Evolutionary conservation across 2,888 invertebrate genomes (phyloP).

Genomic region (Siphlonurus alternatus): DNA sequence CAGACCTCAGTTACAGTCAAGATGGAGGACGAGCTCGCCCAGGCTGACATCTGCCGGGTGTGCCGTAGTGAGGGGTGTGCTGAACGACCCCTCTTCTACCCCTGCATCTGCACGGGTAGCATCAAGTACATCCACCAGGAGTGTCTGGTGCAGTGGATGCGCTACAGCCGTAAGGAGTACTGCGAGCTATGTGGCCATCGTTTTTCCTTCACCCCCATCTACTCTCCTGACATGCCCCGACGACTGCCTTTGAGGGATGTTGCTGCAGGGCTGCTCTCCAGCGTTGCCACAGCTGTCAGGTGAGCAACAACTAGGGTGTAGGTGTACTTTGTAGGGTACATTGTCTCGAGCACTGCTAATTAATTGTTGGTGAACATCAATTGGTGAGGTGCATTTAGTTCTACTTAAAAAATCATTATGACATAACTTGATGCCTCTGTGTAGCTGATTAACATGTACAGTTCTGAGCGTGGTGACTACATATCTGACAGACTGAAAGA

Average conservation of each 20-base stretch:
- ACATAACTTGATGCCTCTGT: too few relatives aligned
- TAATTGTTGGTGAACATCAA: too few relatives aligned
- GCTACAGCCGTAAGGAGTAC: slow-evolving; percentile 95
- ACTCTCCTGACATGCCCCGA: slow-evolving; percentile 99
- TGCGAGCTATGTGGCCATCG: slow-evolving; percentile 96
- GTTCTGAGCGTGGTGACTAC: too few relatives aligned
- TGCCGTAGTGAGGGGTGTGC: slow-evolving; percentile 86
- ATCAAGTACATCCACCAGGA: slow-evolving; percentile 99
- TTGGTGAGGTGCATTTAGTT: too few relatives aligned
- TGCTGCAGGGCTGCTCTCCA: slow-evolving; percentile 72
- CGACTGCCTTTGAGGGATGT: slow-evolving; percentile 86
- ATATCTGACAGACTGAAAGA: too few relatives aligned
- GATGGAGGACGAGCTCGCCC: slow-evolving; percentile 35
- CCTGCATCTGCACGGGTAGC: slow-evolving; percentile 97
- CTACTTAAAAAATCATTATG: too few relatives aligned
- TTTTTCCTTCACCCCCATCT: slow-evolving; percentile 97
- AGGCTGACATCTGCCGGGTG: slow-evolving; percentile 90
- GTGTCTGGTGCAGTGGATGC: slow-evolving; percentile 97
- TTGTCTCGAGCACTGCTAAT: too few relatives aligned
- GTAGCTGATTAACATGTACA: too few relatives aligned
- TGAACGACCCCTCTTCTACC: slow-evolving; percentile 91
- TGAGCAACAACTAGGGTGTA: too few relatives aligned
- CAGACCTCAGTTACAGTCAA: too few relatives aligned
- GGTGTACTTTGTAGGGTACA: too few relatives aligned
- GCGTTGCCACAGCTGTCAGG: slow-evolving; percentile 79